A percentile compares a stretch with the other conserved stretches of the same genome.
Evolutionary conservation across 2,113 vertebrate genomes (phyloP).

Genomic region (Haliaeetus leucogaster): DNA sequence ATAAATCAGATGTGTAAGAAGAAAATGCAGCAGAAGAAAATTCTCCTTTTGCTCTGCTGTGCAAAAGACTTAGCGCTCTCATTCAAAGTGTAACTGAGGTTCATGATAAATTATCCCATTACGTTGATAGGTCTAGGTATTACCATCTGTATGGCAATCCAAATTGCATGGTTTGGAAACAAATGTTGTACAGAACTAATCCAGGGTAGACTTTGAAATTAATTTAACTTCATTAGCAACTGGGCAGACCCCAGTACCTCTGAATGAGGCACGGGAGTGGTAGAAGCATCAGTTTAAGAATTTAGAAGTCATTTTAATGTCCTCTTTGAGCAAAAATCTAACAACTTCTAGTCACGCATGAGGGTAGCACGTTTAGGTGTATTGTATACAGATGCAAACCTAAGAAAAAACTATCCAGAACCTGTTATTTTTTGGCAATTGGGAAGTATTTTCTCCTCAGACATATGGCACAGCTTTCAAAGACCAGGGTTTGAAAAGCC

Average conservation of each 20-base stretch:
- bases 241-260: not conserved
- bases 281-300: not conserved
- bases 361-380: not conserved
- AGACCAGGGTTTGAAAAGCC: not conserved
- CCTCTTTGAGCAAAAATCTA: not conserved
- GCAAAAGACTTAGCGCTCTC: not conserved
- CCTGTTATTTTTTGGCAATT: not conserved
- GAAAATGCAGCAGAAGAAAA: not conserved
- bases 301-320: not conserved
- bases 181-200: not conserved
- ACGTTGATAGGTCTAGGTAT: rapidly evolving
- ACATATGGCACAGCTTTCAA: not conserved
- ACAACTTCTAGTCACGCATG: rapidly evolving
- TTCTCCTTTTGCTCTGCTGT: not conserved
- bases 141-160: not conserved
- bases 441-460: not conserved
- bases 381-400: not conserved
- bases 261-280: not conserved
- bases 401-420: not conserved
- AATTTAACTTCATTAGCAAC: not conserved
- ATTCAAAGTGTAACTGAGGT: not conserved
- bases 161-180: not conserved
- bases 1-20: not conserved
- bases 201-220: not conserved
- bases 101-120: not conserved